phyloP scores from a whole-genome alignment of 2,113 vertebrate genomes.

The Toxostoma redivivum region DNA sequence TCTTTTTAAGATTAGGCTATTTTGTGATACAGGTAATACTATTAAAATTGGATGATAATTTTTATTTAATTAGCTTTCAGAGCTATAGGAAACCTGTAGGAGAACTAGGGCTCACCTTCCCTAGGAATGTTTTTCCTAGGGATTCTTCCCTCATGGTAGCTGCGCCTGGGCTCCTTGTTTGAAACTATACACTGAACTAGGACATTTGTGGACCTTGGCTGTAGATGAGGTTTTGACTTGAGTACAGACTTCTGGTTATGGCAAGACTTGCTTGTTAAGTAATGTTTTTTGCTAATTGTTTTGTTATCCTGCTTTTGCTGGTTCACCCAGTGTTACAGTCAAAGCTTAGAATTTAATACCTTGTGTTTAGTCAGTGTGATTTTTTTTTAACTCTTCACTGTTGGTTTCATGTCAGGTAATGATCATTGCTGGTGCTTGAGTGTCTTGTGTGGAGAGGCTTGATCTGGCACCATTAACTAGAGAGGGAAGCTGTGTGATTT shows the following conservation, averaged over 20 bases:
- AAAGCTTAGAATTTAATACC: neutral
- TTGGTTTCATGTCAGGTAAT: neutral
- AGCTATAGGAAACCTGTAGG: neutral
- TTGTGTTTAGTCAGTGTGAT: neutral
- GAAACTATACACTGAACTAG: neutral
- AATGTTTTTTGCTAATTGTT: neutral
- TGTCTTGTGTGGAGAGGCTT: neutral
- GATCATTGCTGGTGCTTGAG: neutral
- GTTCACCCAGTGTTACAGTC: neutral
- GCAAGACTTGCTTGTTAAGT: neutral
- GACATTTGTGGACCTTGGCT: neutral
- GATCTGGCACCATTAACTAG: neutral
- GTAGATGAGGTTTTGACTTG: neutral
- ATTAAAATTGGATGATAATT: neutral
- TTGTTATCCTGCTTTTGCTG: neutral
- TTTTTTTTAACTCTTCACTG: neutral
- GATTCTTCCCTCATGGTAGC: neutral
- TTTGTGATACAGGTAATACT: neutral
- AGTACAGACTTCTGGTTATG: neutral
- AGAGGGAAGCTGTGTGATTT: neutral
- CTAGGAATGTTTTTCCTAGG: neutral
- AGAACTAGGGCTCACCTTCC: neutral
- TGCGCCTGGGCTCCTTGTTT: neutral
- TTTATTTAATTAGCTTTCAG: neutral
- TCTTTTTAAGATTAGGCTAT: neutral